phyloP scores from a whole-genome alignment of 2,113 vertebrate species.

The Triplophysa dalaica region DNA sequence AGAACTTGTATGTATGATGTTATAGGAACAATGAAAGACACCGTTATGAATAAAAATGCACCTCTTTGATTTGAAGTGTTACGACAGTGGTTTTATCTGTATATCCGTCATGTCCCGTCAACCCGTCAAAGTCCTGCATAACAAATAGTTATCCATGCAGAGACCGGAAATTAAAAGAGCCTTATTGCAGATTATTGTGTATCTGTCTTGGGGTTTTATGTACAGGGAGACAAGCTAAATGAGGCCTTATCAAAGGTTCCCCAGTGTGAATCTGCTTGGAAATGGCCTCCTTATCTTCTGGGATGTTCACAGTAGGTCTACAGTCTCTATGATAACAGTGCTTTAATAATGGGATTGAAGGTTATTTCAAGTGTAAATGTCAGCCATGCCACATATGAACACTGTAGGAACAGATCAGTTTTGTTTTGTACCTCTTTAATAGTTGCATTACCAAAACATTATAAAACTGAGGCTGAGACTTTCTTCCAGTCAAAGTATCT shows the following conservation, averaged over 20 bases:
- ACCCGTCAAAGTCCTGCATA: not conserved
- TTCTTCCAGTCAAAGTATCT: not conserved
- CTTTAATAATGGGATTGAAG: not conserved
- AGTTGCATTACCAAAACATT: not conserved
- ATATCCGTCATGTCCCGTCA: not conserved
- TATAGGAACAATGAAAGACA: slow-evolving; percentile 15
- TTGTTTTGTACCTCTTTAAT: not conserved
- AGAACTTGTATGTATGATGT: slow-evolving; percentile 28
- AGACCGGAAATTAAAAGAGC: not conserved
- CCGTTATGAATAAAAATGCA: not conserved
- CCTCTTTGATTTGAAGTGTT: slow-evolving; percentile 1
- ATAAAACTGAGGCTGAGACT: not conserved
- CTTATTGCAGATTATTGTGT: not conserved
- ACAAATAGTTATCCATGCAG: not conserved
- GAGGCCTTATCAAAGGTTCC: not conserved
- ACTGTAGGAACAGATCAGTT: not conserved
- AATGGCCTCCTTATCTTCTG: slow-evolving; percentile 8
- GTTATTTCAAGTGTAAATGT: not conserved
- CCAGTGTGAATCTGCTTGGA: slow-evolving; percentile 18
- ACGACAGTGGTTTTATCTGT: not conserved
- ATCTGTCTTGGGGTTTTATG: slow-evolving; percentile 2
- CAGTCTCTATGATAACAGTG: not conserved
- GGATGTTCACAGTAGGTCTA: slow-evolving; percentile 17
- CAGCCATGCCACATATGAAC: not conserved
- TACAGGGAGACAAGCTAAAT: not conserved